Evolutionary conservation across 2,888 invertebrate genomes (phyloP), one percentile per base, ranked within the genome.

Genomic region (Chaetogeoica ovagalla): DNA sequence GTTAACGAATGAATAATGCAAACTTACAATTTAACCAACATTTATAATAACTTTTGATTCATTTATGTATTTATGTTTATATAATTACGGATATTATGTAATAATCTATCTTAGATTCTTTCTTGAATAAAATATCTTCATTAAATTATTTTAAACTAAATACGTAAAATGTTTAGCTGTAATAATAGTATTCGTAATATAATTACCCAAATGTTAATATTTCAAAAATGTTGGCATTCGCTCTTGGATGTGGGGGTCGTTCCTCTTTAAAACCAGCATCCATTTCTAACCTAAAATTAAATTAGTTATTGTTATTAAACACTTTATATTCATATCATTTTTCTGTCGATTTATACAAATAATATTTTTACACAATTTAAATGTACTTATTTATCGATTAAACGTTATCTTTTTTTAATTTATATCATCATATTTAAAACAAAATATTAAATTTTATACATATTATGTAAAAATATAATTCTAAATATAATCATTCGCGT

Each of bases 191-290:
- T 65, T 60, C 84, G 84, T 57, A 84, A 84, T 15, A 77, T 63
- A 55, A 74, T 90, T 88, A 93, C 92, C 91, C 90, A 86, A 91
- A 92, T 68, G 90, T 86, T 48, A 92, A 85, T 82, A 91, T 88
- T 3, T 92, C 91, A 11, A 93, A 84, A 9, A 89, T 83, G 84
- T 89, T 90, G 19, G 90, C 89, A 66, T 86, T 87, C 83, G 88
- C 89, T 81, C 89, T 87, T 4, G 91, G 91, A 87, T 91, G 90
- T 76, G 87, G 86, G 74, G 88, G 87, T 83, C 87, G 86, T 72
- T 88, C 87, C 82, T 88, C 89, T 79, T 82, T 81, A 76, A 69
- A 76, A 17, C 76, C 76, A 17, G 76, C 76, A 11, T 76, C 76
- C 76, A 76, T 76, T 39, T 59, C 69, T n/a, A 60, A 37, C 19